Conservation (phyloP, 2,888 invertebrate species). For the Tanytarsus gracilentus region DNA sequence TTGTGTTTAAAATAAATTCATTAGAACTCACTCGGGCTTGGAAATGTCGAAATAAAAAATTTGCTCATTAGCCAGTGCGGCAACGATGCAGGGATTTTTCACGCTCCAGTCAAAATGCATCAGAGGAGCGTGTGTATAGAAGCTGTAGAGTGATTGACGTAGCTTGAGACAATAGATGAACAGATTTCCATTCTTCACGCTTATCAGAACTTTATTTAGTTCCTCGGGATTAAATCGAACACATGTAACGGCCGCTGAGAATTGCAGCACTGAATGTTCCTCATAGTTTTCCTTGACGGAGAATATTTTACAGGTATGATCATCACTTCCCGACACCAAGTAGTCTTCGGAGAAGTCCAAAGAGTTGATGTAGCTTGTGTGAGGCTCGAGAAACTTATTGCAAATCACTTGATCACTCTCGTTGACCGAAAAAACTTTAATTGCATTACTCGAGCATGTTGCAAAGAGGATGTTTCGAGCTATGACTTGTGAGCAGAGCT, state of each 20-base stretch:
- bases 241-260: conserved; percentile 13
- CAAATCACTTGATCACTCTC: neutral
- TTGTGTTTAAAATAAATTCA: neutral
- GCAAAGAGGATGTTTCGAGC: conserved; percentile 7
- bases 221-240: conserved; percentile 18
- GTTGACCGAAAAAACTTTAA: neutral
- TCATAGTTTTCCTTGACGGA: conserved; percentile 8
- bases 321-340: conserved; percentile 5
- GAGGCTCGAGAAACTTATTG: neutral
- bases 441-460: neutral
- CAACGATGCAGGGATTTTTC: conserved; percentile 15
- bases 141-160: conserved; percentile 14
- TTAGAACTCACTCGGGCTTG: conserved; percentile 12
- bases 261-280: conserved; percentile 8
- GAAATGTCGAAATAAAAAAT: conserved; percentile 15
- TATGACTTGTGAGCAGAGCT: neutral
- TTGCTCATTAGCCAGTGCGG: conserved; percentile 2
- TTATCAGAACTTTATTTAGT: neutral
- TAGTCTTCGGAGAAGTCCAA: conserved; percentile 13
- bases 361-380: conserved; percentile 11
- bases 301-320: conserved; percentile 18
- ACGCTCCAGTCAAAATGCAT: conserved; percentile 13
- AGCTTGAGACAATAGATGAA: conserved; percentile 19
- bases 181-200: conserved; percentile 14
- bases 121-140: conserved; percentile 3